Evolutionary conservation across 2,888 invertebrate genomes (phyloP), one percentile per base, ranked within the genome.

Genomic region (Allygus modestus): DNA sequence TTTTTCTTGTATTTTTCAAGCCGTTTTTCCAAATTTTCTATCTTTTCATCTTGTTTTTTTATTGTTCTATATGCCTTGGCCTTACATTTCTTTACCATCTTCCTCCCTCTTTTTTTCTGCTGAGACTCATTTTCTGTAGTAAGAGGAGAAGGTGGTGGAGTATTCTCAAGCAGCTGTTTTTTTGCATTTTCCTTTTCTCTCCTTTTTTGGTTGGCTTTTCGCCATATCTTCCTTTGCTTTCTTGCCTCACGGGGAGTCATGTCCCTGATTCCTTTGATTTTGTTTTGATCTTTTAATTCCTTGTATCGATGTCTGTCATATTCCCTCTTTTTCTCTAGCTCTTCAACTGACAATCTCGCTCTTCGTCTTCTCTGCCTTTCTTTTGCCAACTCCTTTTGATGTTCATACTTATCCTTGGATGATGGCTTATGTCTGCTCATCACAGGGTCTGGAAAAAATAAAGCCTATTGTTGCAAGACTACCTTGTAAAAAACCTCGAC

Each of bases 301-400:
- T 15, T 23, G 46, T 37, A 20, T n/a, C 65, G 17, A 37, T 81
- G 5, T 20, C 43, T 37, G 23, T 65, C 15, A n/a, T 61, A n/a
- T 28, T 65, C 23, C 23, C 58, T 58, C 41, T 58, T 33, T 58
- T 26, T 28, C 26, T 82, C 65, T 23, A 33, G 15, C 23, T 65
- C 20, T 43, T 69, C 43, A 41, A 12, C 26, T 37, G 37, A 23
- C 15, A 75, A 37, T n/a, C 26, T 69, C 15, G 65, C 26, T 43
- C 23, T 20, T 41, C 65, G 5, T 43, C 69, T 20, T 5, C 81
- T 58, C 65, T 61, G 33, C 20, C 28, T 58, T 11, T 82, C 81
- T 31, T 23, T 82, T n/a, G 20, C 41, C 17, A 33, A 17, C n/a
- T 17, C 41, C 0, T 58, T 82, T 41, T 61, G 65, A 7, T 54